Evolutionary conservation across 2,797 vertebrate genomes (phyloP), one percentile per base, ranked within the genome.

Genomic region (Sebastiscus tertius): DNA sequence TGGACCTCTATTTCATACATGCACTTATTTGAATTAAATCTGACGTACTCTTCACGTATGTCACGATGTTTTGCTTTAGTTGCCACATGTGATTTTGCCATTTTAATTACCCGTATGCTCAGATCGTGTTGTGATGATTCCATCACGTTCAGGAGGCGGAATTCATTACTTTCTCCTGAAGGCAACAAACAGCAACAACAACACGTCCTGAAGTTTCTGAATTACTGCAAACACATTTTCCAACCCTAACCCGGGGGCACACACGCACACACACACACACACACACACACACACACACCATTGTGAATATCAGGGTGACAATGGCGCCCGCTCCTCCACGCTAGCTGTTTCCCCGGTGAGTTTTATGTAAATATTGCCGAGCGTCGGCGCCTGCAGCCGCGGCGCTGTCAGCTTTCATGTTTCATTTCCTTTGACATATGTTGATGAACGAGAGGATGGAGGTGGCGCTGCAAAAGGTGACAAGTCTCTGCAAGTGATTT

Each of bases 351-450:
- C 87, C 84, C 87, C 3, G 5, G 75, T 79, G 88, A 81, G 75
- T 16, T 79, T 71, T 89, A 88, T 92, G 89, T 92, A 92, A 92
- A 93, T 93, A 92, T 88, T 92, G 87, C 84, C 42, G 62, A 68
- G 80, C 14, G 84, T 22, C 42, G 56, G 20, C 52, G 73, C 85
- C 82, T 60, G 79, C 63, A 56, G 87, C 70, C 73, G 1, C 79
- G 0, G 68, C 0, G 68, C 82, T 59, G 73, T 81, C 87, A 86
- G 85, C 75, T 84, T 85, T 55, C 79, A 79, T 72, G 31, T 84
- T 86, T 87, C 79, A 33, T 77, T 89, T 91, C 87, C 89, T 87
- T 66, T 36, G 72, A 85, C 90, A 88, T 81, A 85, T 83, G 88
- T 49, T 78, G 83, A 79, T 69, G 70, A 83, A 46, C 10, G 39